Evolutionary conservation across 2,113 vertebrate species (phyloP), one percentile per base, ranked within the genome.

Genomic region (Vulpes ferrilata): DNA sequence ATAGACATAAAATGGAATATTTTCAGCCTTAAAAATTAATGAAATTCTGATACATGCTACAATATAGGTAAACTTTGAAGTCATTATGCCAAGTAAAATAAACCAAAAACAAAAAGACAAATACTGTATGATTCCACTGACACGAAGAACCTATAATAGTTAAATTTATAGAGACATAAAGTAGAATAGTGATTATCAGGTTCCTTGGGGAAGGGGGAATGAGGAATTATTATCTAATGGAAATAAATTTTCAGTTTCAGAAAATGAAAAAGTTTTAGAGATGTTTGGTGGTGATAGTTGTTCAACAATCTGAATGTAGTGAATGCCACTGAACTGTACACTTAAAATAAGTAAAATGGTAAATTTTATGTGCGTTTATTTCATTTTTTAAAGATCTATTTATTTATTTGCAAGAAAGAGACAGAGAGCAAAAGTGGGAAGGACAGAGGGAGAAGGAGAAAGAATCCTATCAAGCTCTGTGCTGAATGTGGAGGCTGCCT

Each of bases 211-310:
- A 55, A 2, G 3, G 20, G 4, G 7, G 3, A 27, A 22, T 10
- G 10, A 1, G 0, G 1, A 30, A 9, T 48, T 57, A 93, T 7
- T 80, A 9, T 38, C 76, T 76, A 93, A 30, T 38, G 51, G 12
- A 8, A 20, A 15, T 7, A 59, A 13, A 62, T 30, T 59, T 78
- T 64, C 25, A 84, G 7, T 43, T 67, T 67, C 10, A n/a, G 16
- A 88, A 84, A 53, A 20, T 12, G 3, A 78, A n/a, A 91, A 80
- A 15, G 3, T 51, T 60, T n/a, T 81, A 35, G 15, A 69, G 19
- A 82, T 20, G 15, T 5, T 3, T 17, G 6, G 1, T 35, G 23
- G 0, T 43, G 20, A 71, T n/a, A 35, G 7, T 2, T n/a, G 2
- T 32, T 57, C 4, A 32, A 53, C 20, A 51, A 0, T 48, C 7